Percentiles rank a stretch among this genome's conserved stretches.
Evolutionary conservation across 1,140 invertebrate genomes (phyloP).

Genomic region (Mamestra configurata): DNA sequence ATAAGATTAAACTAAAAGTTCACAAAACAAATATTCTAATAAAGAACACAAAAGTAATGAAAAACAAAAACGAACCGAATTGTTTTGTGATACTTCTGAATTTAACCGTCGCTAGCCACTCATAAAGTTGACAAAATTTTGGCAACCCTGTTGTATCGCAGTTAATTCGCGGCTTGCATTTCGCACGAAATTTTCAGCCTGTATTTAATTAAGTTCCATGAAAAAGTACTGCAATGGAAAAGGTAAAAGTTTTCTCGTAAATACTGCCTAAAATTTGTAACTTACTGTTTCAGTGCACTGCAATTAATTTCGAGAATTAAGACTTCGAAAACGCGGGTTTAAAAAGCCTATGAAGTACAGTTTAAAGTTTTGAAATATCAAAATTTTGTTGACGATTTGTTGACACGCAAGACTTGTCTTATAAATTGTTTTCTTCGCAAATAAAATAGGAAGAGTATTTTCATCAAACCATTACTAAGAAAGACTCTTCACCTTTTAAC

Average conservation of each 20-base stretch:
- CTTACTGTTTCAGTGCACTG: conserved; percentile 33
- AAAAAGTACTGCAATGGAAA: conserved; percentile 64
- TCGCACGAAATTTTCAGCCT: conserved; percentile 70
- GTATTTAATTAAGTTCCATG: conserved; percentile 73
- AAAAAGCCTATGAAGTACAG: conserved; percentile 7
- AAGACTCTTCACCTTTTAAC: neutral
- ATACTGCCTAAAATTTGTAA: conserved; percentile 44
- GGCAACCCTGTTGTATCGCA: conserved; percentile 56
- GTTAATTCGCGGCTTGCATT: conserved; percentile 69
- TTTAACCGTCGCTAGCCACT: conserved; percentile 8
- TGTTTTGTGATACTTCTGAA: conserved; percentile 10
- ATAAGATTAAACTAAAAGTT: too few relatives aligned
- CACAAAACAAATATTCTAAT: conserved; percentile 20
- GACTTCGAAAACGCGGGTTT: conserved; percentile 3
- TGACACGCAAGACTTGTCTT: conserved; percentile 20
- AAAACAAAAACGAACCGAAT: conserved; percentile 14
- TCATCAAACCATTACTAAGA: neutral
- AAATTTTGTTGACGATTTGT: conserved; percentile 7
- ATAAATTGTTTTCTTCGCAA: neutral
- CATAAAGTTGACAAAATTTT: conserved; percentile 49
- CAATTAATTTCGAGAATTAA: conserved; percentile 48
- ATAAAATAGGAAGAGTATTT: conserved; percentile 3
- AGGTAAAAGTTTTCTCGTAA: conserved; percentile 57
- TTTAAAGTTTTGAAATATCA: conserved; percentile 25
- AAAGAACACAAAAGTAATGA: conserved; percentile 9